phyloP scores from a whole-genome alignment of 2,797 vertebrate species.

The Mormyrus hasselquistii region DNA sequence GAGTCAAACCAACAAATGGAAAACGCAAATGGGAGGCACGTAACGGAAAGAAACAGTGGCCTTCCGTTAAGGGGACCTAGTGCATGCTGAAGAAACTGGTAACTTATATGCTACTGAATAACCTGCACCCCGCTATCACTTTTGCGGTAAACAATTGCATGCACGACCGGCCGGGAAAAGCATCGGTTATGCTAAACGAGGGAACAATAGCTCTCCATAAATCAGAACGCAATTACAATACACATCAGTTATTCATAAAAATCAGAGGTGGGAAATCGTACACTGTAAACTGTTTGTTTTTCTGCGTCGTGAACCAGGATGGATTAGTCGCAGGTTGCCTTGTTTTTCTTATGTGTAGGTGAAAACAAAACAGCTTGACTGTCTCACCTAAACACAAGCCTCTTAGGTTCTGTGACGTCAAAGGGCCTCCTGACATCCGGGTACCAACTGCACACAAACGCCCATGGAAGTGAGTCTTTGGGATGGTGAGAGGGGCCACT shows the following conservation, averaged over 20 bases:
- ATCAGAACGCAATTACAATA: constrained; percentile 25
- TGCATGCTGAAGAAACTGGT: neutral
- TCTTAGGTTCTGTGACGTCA: neutral
- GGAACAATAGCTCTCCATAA: constrained; percentile 30
- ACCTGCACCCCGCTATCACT: neutral
- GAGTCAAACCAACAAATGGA: neutral
- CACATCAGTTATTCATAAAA: constrained; percentile 25
- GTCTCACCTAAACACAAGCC: neutral
- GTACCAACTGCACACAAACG: neutral
- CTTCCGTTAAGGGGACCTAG: neutral
- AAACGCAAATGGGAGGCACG: neutral
- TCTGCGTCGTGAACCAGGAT: constrained; percentile 25
- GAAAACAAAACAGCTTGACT: neutral
- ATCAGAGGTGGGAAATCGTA: constrained; percentile 27
- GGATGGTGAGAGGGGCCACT: neutral
- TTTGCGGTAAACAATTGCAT: constrained; percentile 12
- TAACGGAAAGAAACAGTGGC: neutral
- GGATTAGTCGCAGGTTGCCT: constrained; percentile 11
- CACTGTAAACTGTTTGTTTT: constrained; percentile 17
- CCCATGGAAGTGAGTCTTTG: neutral
- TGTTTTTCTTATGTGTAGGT: constrained; percentile 2
- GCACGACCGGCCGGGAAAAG: neutral
- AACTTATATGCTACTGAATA: constrained; percentile 14
- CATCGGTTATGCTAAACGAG: constrained; percentile 26
- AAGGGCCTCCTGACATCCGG: neutral